Evolutionary conservation across 2,113 vertebrate species (phyloP).

Genomic region (Mustela lutreola): DNA sequence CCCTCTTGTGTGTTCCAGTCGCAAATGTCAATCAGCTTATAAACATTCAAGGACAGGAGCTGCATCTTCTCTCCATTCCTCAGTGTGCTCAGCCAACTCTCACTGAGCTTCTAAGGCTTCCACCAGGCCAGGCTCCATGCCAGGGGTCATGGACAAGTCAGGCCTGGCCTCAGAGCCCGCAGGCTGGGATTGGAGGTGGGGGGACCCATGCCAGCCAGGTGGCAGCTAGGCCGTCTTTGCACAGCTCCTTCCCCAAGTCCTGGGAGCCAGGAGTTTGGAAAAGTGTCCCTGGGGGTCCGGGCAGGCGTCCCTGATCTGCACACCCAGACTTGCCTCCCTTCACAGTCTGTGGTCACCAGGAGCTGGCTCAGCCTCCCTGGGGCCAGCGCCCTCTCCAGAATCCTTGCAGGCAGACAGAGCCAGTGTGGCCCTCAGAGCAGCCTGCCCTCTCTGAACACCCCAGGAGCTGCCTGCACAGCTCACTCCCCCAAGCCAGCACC

Average conservation of each 20-base stretch:
- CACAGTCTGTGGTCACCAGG: too few species aligned
- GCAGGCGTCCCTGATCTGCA: not conserved
- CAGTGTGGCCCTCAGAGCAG: not conserved
- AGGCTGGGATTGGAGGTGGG: not conserved
- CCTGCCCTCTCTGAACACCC: not conserved
- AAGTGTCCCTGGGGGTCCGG: not conserved
- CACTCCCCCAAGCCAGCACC: not conserved
- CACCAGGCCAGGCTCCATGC: not conserved
- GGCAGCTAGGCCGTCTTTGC: not conserved
- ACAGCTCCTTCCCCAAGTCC: not conserved
- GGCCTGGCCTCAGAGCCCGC: not conserved
- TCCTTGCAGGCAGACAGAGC: not conserved
- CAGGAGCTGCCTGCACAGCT: too few species aligned
- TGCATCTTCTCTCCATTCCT: not conserved
- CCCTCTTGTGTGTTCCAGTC: not conserved
- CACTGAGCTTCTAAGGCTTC: not conserved
- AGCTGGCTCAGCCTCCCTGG: not conserved
- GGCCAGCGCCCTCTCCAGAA: not conserved
- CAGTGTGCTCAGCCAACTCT: not conserved
- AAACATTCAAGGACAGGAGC: not conserved
- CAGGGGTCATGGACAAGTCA: not conserved
- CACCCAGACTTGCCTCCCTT: not conserved
- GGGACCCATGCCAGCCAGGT: fast-evolving
- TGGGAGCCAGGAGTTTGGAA: not conserved
- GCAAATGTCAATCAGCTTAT: too few species aligned